phyloP scores from a whole-genome alignment of 2,113 vertebrate species.

The Heliornis fulica region DNA sequence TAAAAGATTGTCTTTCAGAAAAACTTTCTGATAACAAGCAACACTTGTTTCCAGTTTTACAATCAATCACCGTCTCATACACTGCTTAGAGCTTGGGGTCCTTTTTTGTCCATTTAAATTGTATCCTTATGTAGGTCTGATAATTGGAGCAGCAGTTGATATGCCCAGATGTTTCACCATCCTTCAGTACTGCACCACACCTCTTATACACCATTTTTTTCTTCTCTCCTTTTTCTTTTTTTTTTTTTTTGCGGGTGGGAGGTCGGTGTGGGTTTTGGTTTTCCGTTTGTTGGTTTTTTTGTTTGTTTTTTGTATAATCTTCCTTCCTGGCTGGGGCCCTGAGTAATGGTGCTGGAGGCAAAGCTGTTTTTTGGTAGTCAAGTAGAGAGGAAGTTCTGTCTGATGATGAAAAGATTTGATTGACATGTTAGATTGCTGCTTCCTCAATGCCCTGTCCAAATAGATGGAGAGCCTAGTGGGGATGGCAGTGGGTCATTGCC shows the following conservation, averaged over 20 bases:
- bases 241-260: not conserved
- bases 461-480: fast-evolving
- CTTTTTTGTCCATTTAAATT: not conserved
- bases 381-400: not conserved
- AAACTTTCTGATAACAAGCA: not conserved
- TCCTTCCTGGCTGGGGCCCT: not conserved
- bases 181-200: not conserved
- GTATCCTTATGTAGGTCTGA: not conserved
- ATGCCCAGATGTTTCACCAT: not conserved
- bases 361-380: not conserved
- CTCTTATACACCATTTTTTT: not conserved
- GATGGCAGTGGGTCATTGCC: not conserved
- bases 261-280: too few relatives aligned
- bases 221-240: not conserved
- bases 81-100: not conserved
- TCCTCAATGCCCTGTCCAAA: not conserved
- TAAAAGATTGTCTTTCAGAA: slow-evolving; percentile 48
- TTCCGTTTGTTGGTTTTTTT: too few relatives aligned
- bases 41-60: not conserved
- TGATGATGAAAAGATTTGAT: not conserved
- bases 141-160: not conserved
- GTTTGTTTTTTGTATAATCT: not conserved
- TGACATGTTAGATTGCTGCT: not conserved
- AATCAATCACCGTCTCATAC: not conserved
- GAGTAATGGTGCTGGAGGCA: not conserved